phyloP scores from a whole-genome alignment of 2,888 invertebrate species.

The Lymantria monacha region DNA sequence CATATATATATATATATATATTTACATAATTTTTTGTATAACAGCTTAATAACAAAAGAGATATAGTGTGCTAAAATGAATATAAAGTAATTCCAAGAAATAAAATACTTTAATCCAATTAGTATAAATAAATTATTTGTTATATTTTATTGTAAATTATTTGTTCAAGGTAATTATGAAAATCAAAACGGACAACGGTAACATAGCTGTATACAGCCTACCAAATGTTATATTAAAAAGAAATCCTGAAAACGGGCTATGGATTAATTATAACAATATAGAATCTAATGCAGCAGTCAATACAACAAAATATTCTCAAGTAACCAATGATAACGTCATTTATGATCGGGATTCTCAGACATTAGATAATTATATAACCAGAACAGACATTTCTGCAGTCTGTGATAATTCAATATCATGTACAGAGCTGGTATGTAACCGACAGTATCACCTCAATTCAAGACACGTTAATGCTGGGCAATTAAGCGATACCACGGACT shows the following conservation, averaged over 20 bases:
- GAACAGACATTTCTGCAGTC: constrained; percentile 22
- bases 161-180: constrained; percentile 61
- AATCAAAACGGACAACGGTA: constrained; percentile 68
- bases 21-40: no score
- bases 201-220: constrained; percentile 45
- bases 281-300: constrained; percentile 39
- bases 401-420: constrained; percentile 35
- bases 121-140: not conserved
- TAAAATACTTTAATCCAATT: not conserved
- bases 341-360: constrained; percentile 41
- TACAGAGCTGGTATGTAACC: constrained; percentile 59
- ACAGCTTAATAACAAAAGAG: no score
- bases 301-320: constrained; percentile 41
- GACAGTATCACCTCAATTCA: constrained; percentile 61
- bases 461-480: constrained; percentile 42
- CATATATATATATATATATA: no score
- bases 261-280: constrained; percentile 41
- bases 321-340: constrained; percentile 44
- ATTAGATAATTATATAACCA: constrained; percentile 39
- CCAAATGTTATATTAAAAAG: constrained; percentile 41
- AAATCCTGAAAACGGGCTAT: constrained; percentile 39
- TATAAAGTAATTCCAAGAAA: not conserved
- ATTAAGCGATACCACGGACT: constrained; percentile 34
- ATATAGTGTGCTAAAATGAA: no score
- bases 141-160: not conserved